Percentiles rank a stretch among this genome's conserved stretches.
Evolutionary conservation across 2,113 vertebrate species (phyloP).

Genomic region (Clinocottus analis): DNA sequence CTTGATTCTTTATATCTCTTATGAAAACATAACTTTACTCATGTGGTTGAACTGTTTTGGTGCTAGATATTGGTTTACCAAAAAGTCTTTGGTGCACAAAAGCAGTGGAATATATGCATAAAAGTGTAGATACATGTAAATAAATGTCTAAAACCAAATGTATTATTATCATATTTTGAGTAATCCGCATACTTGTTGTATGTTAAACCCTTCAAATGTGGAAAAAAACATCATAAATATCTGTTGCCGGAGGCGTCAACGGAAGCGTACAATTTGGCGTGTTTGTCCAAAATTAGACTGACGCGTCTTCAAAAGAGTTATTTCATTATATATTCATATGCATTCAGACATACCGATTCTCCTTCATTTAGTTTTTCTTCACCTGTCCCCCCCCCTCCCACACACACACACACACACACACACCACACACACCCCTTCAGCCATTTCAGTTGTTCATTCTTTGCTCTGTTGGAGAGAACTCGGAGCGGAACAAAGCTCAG

Average conservation of each 20-base stretch:
- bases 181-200: conserved; percentile 2
- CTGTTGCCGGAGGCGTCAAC: background rate
- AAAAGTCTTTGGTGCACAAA: too few species aligned
- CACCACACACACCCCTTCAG: too few species aligned
- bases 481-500: conserved; percentile 71
- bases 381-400: conserved; percentile 30
- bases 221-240: background rate
- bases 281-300: background rate
- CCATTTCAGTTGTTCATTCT: conserved; percentile 65
- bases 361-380: conserved; percentile 51
- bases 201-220: conserved; percentile 11
- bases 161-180: too few species aligned
- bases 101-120: too few species aligned
- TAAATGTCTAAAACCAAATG: too few species aligned
- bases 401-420: too few species aligned
- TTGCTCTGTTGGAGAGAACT: conserved; percentile 72
- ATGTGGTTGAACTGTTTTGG: too few species aligned
- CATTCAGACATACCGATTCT: conserved; percentile 17
- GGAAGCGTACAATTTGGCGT: too few species aligned
- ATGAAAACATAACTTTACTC: too few species aligned
- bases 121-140: too few species aligned
- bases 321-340: background rate
- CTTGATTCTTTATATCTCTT: too few species aligned
- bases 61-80: too few species aligned
- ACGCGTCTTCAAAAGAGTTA: background rate